phyloP scores from a whole-genome alignment of 2,888 invertebrate species.

The Tenthredo distinguenda region DNA sequence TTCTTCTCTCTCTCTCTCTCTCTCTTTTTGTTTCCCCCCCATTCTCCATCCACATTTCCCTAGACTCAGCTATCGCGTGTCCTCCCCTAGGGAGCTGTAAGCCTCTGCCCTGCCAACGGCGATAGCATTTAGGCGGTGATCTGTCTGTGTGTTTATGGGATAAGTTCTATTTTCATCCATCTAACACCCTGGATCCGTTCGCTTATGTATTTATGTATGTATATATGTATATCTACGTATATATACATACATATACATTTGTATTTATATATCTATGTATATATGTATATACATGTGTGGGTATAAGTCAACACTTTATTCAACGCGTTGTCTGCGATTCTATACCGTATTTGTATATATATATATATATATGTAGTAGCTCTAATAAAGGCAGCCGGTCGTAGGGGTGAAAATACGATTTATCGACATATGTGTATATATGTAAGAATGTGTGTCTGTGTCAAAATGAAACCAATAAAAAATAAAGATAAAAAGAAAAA shows the following conservation, averaged over 20 bases:
- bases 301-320: constrained; percentile 1
- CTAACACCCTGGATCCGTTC: neutral
- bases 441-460: too few relatives aligned
- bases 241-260: neutral
- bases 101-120: constrained; percentile 39
- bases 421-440: too few relatives aligned
- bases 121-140: constrained; percentile 52
- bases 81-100: constrained; percentile 20
- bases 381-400: too few relatives aligned
- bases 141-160: constrained; percentile 51
- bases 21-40: neutral
- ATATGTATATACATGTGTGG: neutral
- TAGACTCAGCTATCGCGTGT: constrained; percentile 26
- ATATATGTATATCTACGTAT: too few relatives aligned
- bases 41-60: constrained; percentile 15
- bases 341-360: neutral
- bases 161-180: constrained; percentile 50
- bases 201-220: neutral
- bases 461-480: too few relatives aligned
- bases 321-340: neutral
- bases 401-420: too few relatives aligned
- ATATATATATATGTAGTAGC: too few relatives aligned
- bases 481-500: too few relatives aligned
- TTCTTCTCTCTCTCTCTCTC: neutral
- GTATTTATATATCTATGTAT: neutral